Evolutionary conservation across 1,140 invertebrate genomes (phyloP).

Genomic region (Cepaea nemoralis): DNA sequence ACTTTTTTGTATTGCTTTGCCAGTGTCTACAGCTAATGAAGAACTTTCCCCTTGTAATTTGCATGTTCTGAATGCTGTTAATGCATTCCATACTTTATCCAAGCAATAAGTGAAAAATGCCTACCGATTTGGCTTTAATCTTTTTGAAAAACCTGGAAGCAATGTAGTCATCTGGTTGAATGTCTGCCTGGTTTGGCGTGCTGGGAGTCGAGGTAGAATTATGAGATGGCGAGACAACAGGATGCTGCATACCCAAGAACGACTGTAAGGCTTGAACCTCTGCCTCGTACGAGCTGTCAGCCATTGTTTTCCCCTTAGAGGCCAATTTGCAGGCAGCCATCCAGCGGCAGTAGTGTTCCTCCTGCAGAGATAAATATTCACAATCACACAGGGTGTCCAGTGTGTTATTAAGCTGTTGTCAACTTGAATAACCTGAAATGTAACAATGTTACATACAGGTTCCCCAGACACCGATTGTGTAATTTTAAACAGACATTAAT

Average conservation of each 20-base stretch:
- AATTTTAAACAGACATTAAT: no score
- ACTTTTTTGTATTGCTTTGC: no score
- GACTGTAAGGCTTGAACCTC: slow-evolving; percentile 91
- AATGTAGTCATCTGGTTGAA: slow-evolving; percentile 89
- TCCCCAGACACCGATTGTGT: no score
- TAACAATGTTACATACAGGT: no score
- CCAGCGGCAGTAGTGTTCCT: slow-evolving; percentile 98
- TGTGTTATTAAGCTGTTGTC: no score
- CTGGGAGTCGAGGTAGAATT: slow-evolving; percentile 41
- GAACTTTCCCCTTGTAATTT: no score
- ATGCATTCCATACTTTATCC: no score
- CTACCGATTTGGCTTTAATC: slow-evolving; percentile 78
- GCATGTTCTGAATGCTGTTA: no score
- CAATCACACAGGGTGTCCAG: no score
- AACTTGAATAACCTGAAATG: no score
- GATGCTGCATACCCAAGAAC: slow-evolving; percentile 90
- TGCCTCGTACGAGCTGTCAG: slow-evolving; percentile 92
- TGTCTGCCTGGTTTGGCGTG: slow-evolving; percentile 77
- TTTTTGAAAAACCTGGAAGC: slow-evolving; percentile 86
- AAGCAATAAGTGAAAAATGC: no score
- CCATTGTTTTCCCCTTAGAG: slow-evolving; percentile 91
- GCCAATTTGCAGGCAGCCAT: slow-evolving; percentile 96
- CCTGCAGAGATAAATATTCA: slow-evolving; percentile 75
- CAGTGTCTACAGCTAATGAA: no score
- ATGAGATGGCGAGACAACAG: slow-evolving; percentile 39